phyloP scores from a whole-genome alignment of 2,888 invertebrate species.

The Erebia palarica region DNA sequence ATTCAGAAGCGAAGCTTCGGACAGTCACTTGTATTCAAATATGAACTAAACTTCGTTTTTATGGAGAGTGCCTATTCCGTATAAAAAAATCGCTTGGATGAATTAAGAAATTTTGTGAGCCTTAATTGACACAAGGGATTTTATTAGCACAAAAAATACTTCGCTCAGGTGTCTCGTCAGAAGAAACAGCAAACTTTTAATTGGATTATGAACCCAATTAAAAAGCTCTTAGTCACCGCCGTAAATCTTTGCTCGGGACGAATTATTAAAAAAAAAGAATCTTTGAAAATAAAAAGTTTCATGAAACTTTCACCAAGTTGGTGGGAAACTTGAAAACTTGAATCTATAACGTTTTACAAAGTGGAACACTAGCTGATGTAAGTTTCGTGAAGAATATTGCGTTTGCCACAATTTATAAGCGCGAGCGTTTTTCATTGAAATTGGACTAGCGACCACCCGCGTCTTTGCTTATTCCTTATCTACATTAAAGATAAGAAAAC shows the following conservation, averaged over 20 bases:
- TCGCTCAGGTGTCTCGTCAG: slow-evolving; percentile 23
- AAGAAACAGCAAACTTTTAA: slow-evolving; percentile 25
- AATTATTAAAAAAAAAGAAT: slow-evolving; percentile 34
- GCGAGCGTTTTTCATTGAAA: not conserved
- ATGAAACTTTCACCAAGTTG: slow-evolving; percentile 26
- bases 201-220: slow-evolving; percentile 36
- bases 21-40: too few relatives aligned
- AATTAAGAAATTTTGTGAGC: not conserved
- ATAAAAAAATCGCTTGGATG: too few relatives aligned
- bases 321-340: slow-evolving; percentile 34
- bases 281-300: slow-evolving; percentile 34
- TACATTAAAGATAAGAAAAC: too few relatives aligned
- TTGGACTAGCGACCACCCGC: too few relatives aligned
- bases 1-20: too few relatives aligned
- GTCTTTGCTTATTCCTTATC: too few relatives aligned
- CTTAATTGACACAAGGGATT: not conserved
- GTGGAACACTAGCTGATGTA: slow-evolving; percentile 33
- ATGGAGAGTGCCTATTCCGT: too few relatives aligned
- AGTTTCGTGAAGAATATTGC: slow-evolving; percentile 29
- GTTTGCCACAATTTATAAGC: slow-evolving; percentile 9
- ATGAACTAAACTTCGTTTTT: too few relatives aligned
- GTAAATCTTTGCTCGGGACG: slow-evolving; percentile 20
- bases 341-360: slow-evolving; percentile 36
- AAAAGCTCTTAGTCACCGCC: slow-evolving; percentile 26
- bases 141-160: slow-evolving; percentile 11